A percentile compares a stretch with the other conserved stretches of the same genome.
These are phyloP conservation scores for Octodon degus DNA, from an alignment of 2,113 vertebrate species.

Conservation along the genomic window DNA sequence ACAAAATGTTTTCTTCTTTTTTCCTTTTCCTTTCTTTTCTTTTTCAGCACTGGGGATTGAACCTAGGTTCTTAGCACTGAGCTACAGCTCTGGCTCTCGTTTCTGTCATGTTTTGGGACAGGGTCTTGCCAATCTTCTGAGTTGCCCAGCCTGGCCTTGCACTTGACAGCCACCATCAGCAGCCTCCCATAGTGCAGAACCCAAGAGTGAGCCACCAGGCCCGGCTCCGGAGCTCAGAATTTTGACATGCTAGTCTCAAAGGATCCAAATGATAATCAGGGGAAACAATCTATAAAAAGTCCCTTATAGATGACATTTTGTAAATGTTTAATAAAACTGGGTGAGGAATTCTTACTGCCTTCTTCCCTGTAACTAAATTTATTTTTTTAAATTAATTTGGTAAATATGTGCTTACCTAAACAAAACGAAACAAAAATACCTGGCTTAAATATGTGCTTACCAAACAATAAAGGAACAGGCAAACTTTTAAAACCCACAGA, in stretches of 20 bases:
- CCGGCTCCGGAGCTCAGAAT: neutral
- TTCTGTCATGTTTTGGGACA: neutral
- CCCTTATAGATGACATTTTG: neutral
- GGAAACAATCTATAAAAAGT: neutral
- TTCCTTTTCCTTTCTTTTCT: neutral
- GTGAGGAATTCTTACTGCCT: neutral
- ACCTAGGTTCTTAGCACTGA: neutral
- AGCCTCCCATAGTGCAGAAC: neutral
- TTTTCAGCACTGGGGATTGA: neutral
- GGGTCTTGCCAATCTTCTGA: neutral
- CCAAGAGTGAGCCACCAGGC: neutral
- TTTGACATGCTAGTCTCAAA: constrained; percentile 35
- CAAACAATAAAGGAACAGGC: constrained; percentile 42
- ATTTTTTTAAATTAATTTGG: constrained; percentile 35
- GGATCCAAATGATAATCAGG: neutral
- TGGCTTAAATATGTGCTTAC: neutral
- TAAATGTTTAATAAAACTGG: neutral
- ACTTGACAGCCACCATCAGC: neutral
- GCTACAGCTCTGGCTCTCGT: neutral
- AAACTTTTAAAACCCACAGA: constrained; percentile 20
- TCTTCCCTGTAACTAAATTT: neutral
- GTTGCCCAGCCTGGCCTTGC: neutral
- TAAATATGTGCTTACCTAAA: constrained; percentile 40
- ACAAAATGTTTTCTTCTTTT: neutral
- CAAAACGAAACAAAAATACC: too few species aligned